Base-by-base conservation (phyloP, 2,888 invertebrate species). In the Lycocerus yunnanus region DNA sequence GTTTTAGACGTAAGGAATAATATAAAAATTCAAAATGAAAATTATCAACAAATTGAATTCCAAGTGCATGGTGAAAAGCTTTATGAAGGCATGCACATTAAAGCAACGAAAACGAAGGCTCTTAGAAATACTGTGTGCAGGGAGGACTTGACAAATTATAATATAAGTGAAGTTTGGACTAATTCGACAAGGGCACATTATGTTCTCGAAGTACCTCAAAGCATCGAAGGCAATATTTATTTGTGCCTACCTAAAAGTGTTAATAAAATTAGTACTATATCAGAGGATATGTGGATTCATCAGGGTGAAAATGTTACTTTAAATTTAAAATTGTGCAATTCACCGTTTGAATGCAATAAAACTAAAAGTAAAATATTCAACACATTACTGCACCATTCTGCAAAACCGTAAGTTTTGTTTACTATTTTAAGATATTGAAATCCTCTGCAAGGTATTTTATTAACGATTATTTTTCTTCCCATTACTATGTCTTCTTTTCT, bases 241-340 rank as follows among this genome's bases (percentile, higher is more conserved):
- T 83, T 87, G 63, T 87, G 87, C 82, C 82, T 86, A 78, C 84
- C 85, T 8, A 43, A 71, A 43, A 69, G 43, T 71, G 21, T 59
- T 16, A 74, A 74, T 65, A 65, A 58, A 15, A 16, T 61, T n/a
- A 61, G n/a, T 58, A 15, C 9, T 8, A 58, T 63, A 63, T 58
- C 63, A 3, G 68, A 59, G 24, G 10, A 15, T 14, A 59, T 10
- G 20, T 90, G 90, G 90, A 84, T 87, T 77, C 90, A 90, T 82
- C 90, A 90, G 83, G 90, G 90, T 58, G 81, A 81, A 43, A 83
- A 87, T 61, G 79, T 89, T 82, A 87, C 82, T 82, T 18, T 75
- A 43, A 43, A 43, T 43, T 43, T 27, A 13, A 27, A 27, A 13
- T 27, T 43, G 43, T 43, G 27, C n/a, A 43, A 43, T n/a, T 43